phyloP scores from a whole-genome alignment of 2,797 vertebrate genomes.

The Lindbergichthys nudifrons region DNA sequence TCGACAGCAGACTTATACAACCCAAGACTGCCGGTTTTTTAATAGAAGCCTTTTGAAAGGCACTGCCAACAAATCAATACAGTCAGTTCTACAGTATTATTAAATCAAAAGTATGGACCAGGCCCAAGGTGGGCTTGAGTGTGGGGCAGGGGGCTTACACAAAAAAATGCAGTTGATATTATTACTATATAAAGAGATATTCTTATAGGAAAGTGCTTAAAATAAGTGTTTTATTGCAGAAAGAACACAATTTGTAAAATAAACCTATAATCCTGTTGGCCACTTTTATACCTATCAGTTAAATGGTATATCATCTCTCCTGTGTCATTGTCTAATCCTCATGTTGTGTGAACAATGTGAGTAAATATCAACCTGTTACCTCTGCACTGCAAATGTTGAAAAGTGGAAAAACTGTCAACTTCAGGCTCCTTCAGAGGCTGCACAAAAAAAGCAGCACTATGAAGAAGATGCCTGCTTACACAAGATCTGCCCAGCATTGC shows the following conservation, averaged over 20 bases:
- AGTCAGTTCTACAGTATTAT: neutral
- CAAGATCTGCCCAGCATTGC: neutral
- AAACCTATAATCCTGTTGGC: neutral
- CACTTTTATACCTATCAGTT: neutral
- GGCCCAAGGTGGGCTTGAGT: neutral
- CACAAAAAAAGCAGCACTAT: neutral
- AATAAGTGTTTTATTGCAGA: neutral
- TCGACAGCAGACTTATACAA: neutral
- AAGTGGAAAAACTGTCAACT: neutral
- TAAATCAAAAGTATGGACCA: neutral
- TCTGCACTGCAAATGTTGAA: conserved; percentile 3
- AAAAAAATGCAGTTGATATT: neutral
- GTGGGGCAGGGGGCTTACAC: neutral
- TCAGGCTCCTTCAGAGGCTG: neutral
- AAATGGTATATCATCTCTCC: neutral
- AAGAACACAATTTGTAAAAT: neutral
- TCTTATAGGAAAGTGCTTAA: neutral
- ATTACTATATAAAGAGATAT: neutral
- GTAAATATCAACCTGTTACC: neutral
- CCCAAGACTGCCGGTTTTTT: neutral
- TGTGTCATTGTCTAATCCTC: neutral
- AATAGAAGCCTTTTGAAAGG: conserved; percentile 4
- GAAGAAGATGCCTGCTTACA: neutral
- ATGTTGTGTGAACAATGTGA: neutral
- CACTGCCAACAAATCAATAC: neutral